These are phyloP conservation scores for Calliopsis andreniformis DNA, from an alignment of 1,140 invertebrate species.

Conservation along the genomic window DNA sequence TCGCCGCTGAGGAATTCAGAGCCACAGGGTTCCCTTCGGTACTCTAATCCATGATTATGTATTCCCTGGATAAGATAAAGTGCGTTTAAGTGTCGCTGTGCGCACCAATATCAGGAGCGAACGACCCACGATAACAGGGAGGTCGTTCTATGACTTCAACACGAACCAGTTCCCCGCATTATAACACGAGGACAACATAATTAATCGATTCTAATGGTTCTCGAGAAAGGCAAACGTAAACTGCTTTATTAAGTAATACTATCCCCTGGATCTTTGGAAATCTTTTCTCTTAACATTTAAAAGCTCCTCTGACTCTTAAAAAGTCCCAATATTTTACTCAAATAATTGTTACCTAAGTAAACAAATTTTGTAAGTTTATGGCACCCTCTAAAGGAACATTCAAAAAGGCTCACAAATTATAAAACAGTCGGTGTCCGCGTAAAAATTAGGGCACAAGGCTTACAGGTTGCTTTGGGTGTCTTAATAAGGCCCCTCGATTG, in stretches of 20 bases:
- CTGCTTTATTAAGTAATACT: no score
- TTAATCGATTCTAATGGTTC: no score
- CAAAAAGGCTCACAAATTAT: no score
- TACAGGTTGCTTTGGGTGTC: neutral
- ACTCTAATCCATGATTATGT: neutral
- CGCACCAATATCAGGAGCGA: neutral
- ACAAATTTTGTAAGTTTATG: no score
- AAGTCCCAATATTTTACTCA: no score
- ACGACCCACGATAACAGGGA: neutral
- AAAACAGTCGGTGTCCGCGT: neutral
- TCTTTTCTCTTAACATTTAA: no score
- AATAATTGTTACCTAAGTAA: no score
- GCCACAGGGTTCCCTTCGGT: neutral
- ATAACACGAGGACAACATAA: neutral
- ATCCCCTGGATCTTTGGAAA: no score
- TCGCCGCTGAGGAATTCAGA: slow-evolving; percentile 1
- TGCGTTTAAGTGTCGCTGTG: neutral
- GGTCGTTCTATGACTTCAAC: neutral
- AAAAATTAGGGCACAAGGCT: neutral
- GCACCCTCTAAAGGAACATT: no score
- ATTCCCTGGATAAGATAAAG: neutral
- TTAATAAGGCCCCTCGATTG: neutral
- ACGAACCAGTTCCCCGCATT: neutral
- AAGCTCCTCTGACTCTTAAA: no score
- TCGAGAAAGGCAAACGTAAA: no score